phyloP scores from a whole-genome alignment of 2,888 invertebrate species.

The Limnephilus auricula region DNA sequence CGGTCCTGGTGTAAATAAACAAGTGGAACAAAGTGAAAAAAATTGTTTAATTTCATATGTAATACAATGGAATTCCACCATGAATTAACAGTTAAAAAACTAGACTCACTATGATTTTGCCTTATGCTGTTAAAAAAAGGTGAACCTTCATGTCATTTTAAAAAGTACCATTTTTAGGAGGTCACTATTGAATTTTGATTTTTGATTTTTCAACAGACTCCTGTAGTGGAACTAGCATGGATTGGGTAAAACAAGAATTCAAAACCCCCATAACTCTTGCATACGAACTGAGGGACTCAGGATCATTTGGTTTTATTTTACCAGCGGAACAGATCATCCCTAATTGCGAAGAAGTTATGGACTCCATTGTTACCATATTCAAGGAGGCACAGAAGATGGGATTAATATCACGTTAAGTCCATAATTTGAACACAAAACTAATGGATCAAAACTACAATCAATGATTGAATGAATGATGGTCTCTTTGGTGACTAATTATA shows the following conservation, averaged over 20 bases:
- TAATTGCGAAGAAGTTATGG: conserved; percentile 80
- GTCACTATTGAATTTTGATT: background rate
- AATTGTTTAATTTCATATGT: too few species aligned
- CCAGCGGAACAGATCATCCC: conserved; percentile 79
- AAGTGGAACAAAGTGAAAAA: too few species aligned
- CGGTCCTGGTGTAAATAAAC: too few species aligned
- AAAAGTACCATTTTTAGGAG: too few species aligned
- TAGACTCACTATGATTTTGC: too few species aligned
- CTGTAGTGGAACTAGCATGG: conserved; percentile 73
- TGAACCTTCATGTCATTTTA: too few species aligned
- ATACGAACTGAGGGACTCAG: conserved; percentile 80
- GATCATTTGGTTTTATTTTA: conserved; percentile 80
- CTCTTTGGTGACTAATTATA: background rate
- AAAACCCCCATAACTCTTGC: conserved; percentile 76
- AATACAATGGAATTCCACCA: too few species aligned
- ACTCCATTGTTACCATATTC: conserved; percentile 75
- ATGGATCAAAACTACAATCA: background rate
- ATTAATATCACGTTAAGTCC: background rate
- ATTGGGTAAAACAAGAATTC: conserved; percentile 77
- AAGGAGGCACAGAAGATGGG: conserved; percentile 67
- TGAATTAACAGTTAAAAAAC: too few species aligned
- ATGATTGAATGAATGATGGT: background rate
- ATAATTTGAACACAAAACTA: background rate
- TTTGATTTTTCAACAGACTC: conserved; percentile 69
- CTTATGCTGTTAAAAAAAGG: too few species aligned